Evolutionary conservation across 2,113 vertebrate genomes (phyloP).

Genomic region (Dipodomys ordii): DNA sequence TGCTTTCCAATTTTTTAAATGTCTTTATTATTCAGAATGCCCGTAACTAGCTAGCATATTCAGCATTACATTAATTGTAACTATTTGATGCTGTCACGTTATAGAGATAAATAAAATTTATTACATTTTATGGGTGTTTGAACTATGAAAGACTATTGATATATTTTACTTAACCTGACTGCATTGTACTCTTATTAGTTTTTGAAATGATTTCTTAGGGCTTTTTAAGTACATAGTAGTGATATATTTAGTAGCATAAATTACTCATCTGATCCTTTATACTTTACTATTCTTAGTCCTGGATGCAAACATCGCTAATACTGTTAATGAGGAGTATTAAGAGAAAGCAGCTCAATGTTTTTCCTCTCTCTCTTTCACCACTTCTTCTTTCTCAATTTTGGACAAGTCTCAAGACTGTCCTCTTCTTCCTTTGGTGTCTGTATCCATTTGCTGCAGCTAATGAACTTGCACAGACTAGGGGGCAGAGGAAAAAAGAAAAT

Average conservation of each 20-base stretch:
- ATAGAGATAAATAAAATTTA: slow-evolving; percentile 21
- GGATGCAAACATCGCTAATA: neutral
- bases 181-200: slow-evolving; percentile 12
- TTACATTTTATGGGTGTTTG: neutral
- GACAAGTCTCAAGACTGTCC: neutral
- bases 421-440: neutral
- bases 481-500: neutral
- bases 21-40: slow-evolving; percentile 44
- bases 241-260: neutral
- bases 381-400: neutral
- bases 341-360: slow-evolving; percentile 6
- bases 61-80: slow-evolving; percentile 34
- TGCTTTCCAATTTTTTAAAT: neutral
- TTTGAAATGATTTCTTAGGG: too few relatives aligned
- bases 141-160: neutral
- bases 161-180: slow-evolving; percentile 7
- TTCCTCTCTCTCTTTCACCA: neutral
- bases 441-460: neutral
- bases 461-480: neutral
- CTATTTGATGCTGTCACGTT: slow-evolving; percentile 48
- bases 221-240: neutral
- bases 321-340: neutral
- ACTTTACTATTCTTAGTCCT: neutral
- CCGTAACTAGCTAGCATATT: neutral
- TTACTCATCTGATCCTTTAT: neutral